Conservation (phyloP, 2,888 invertebrate genomes). For the Dolichopus griseipennis region DNA sequence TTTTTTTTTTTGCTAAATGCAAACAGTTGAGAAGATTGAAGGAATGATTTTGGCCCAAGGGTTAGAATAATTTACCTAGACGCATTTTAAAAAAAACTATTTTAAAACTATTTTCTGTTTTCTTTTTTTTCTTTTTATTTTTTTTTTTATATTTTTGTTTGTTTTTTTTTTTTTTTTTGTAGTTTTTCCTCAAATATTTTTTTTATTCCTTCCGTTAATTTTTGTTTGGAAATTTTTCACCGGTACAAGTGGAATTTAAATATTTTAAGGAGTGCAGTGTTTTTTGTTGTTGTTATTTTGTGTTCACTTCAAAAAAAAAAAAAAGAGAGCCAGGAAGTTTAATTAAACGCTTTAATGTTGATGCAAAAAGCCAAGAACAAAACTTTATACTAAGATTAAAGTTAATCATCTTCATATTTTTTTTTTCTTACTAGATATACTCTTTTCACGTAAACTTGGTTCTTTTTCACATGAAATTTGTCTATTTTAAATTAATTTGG, state of each 20-base stretch:
- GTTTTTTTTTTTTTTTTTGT: background rate
- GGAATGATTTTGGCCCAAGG: background rate
- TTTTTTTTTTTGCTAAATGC: too few relatives aligned
- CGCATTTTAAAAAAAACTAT: background rate
- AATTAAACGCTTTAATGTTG: background rate
- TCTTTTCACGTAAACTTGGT: too few relatives aligned
- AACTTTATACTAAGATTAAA: background rate
- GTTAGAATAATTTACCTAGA: background rate
- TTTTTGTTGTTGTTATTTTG: too few relatives aligned
- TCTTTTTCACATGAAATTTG: too few relatives aligned
- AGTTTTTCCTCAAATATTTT: background rate
- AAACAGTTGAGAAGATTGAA: background rate
- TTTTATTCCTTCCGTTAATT: background rate
- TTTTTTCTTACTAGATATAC: background rate
- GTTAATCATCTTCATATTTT: constrained; percentile 4
- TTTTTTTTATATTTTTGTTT: background rate
- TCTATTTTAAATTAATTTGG: background rate
- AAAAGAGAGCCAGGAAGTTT: background rate
- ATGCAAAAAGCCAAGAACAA: background rate
- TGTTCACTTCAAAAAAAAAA: too few relatives aligned
- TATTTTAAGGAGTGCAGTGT: background rate
- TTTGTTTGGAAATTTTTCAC: too few relatives aligned
- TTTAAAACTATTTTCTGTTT: background rate
- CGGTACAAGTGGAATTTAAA: background rate
- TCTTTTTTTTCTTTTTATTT: background rate